Evolutionary conservation across 2,888 invertebrate genomes (phyloP), one percentile per base, ranked within the genome.

Genomic region (Ormyrus pomaceus): DNA sequence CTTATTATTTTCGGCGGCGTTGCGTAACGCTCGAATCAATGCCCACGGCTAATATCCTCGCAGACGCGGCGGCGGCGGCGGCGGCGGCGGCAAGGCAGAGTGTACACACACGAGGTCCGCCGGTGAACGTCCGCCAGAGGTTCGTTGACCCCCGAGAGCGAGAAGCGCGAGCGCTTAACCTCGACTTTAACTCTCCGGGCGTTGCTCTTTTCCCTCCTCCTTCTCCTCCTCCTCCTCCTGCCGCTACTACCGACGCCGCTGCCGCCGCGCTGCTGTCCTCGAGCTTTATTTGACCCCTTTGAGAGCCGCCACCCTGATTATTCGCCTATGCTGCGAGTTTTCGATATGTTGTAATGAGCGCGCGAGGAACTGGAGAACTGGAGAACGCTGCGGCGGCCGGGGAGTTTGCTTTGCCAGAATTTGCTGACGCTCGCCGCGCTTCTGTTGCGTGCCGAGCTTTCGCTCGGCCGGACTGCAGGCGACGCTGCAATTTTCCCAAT

Each of bases 51-150:
- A 34, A 34, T 34, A 34, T 34, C 34, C 34, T 34, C 34, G 34
- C 34, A 34, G 34, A 34, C 34, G 34, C 34, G 34, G 34, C 34
- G 34, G 34, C 34, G 34, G 19, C 19, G 34, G 34, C 34, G 34
- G 34, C 34, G 34, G 34, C 34, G 34, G 19, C 19, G 34, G 34
- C 34, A 4, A 34, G 34, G 34, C 34, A 34, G 34, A 34, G 64
- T 10, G 65, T 10, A 58, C 6, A 13, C 58, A 58, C 61, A 34
- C 65, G 65, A 8, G n/a, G 7, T 55, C 80, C 66, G 83, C 86
- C 89, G 90, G 89, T 89, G 89, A 90, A 90, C 87, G 90, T 89
- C 89, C 89, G 89, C 85, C 11, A 62, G 19, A 82, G 85, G 90
- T 88, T 90, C 89, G 86, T 86, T 86, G 88, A 89, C 87, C 89